phyloP scores from a whole-genome alignment of 2,113 vertebrate species.

The Corydoras sp. region DNA sequence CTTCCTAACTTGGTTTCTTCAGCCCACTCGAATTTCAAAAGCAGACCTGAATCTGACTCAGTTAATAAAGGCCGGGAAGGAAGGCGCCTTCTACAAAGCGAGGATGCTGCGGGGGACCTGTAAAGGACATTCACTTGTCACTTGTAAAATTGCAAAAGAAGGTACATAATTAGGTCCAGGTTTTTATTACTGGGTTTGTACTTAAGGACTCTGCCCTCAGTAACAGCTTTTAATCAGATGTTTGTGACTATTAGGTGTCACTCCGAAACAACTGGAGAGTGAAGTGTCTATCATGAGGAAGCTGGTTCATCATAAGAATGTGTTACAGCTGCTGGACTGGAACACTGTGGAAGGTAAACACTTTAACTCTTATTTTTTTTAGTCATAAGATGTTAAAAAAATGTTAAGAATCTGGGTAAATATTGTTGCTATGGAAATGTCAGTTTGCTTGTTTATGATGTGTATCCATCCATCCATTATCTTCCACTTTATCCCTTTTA shows the following conservation, averaged over 20 bases:
- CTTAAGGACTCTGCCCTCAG: too few relatives aligned
- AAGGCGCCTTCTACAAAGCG: slow-evolving; percentile 67
- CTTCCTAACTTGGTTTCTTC: background rate
- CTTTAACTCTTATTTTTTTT: background rate
- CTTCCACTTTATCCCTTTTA: too few relatives aligned
- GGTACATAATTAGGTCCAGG: slow-evolving; percentile 44
- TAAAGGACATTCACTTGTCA: slow-evolving; percentile 63
- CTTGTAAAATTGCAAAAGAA: slow-evolving; percentile 69
- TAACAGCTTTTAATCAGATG: background rate
- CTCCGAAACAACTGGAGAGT: slow-evolving; percentile 54
- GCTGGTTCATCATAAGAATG: slow-evolving; percentile 65
- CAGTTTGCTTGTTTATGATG: too few relatives aligned
- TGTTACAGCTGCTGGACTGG: slow-evolving; percentile 69
- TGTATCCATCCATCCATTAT: too few relatives aligned
- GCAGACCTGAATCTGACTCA: slow-evolving; percentile 62
- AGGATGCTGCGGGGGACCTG: slow-evolving; percentile 62
- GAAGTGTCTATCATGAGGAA: slow-evolving; percentile 68
- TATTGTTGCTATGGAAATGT: too few relatives aligned
- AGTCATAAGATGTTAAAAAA: background rate
- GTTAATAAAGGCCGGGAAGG: slow-evolving; percentile 67
- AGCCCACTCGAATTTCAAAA: slow-evolving; percentile 54
- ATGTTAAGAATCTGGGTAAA: too few relatives aligned
- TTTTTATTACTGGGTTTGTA: background rate
- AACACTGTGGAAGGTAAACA: slow-evolving; percentile 57
- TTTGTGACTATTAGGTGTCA: slow-evolving; percentile 46